A percentile compares a stretch with the other conserved stretches of the same genome.
Conservation (phyloP, 2,888 invertebrate genomes). For the Aelia acuminata region DNA sequence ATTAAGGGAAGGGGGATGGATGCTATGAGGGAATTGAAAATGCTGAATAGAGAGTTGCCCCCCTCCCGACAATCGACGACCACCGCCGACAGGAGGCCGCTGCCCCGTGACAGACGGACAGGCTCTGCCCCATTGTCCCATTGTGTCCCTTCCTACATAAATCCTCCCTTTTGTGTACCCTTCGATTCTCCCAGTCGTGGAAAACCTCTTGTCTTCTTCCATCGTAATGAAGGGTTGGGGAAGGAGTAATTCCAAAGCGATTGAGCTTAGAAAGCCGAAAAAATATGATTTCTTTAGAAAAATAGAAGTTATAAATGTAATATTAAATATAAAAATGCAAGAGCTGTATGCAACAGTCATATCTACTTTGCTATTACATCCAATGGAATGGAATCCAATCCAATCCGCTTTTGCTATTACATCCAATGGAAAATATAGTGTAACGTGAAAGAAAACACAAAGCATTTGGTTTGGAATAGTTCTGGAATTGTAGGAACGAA, state of each 20-base stretch:
- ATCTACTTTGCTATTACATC: too few relatives aligned
- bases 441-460: too few relatives aligned
- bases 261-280: not conserved
- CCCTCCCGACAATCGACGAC: not conserved
- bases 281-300: not conserved
- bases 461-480: too few relatives aligned
- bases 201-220: conserved; percentile 43
- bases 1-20: not conserved
- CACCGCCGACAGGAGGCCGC: not conserved
- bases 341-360: too few relatives aligned
- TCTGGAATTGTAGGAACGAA: too few relatives aligned
- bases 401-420: too few relatives aligned
- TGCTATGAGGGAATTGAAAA: not conserved
- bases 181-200: not conserved
- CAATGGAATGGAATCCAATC: too few relatives aligned
- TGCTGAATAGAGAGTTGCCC: not conserved
- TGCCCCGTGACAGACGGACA: not conserved
- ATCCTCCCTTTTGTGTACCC: not conserved
- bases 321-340: too few relatives aligned
- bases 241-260: not conserved
- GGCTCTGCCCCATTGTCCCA: conserved; percentile 10
- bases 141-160: conserved; percentile 3
- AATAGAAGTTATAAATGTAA: too few relatives aligned
- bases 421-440: too few relatives aligned
- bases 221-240: not conserved